These are phyloP conservation scores for Lycia hirtaria DNA, from an alignment of 2,888 invertebrate species.

Conservation along the genomic window DNA sequence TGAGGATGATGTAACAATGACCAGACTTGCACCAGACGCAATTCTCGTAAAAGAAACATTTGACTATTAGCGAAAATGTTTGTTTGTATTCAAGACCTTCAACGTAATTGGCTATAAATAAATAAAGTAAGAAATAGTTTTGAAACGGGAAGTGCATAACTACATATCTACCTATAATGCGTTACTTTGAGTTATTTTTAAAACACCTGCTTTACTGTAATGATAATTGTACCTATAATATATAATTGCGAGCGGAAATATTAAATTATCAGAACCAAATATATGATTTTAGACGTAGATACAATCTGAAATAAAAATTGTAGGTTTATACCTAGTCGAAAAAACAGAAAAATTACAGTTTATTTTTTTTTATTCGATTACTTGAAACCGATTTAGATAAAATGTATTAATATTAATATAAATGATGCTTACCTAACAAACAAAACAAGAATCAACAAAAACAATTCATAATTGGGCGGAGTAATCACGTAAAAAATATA, in stretches of 20 bases:
- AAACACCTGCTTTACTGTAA: neutral
- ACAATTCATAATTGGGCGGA: too few relatives aligned
- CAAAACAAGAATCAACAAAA: too few relatives aligned
- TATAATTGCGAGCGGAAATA: neutral
- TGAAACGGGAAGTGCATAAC: conserved; percentile 17
- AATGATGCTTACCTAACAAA: too few relatives aligned
- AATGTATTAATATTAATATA: too few relatives aligned
- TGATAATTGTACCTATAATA: neutral
- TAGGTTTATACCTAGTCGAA: too few relatives aligned
- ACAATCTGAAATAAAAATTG: neutral
- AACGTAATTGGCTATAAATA: conserved; percentile 26
- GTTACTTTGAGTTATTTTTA: neutral
- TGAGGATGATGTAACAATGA: conserved; percentile 73
- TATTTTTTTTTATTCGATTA: too few relatives aligned
- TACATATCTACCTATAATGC: too few relatives aligned
- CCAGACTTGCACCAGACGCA: conserved; percentile 72
- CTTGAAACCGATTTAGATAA: too few relatives aligned
- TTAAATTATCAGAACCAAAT: neutral
- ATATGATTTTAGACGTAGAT: neutral
- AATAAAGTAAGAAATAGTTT: conserved; percentile 3
- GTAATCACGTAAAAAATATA: too few relatives aligned
- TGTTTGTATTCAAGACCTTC: conserved; percentile 29
- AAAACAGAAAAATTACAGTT: too few relatives aligned
- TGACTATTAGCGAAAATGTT: conserved; percentile 52
- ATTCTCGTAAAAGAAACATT: conserved; percentile 62